phyloP scores from a whole-genome alignment of 2,888 invertebrate species.

The Molanna angustata region DNA sequence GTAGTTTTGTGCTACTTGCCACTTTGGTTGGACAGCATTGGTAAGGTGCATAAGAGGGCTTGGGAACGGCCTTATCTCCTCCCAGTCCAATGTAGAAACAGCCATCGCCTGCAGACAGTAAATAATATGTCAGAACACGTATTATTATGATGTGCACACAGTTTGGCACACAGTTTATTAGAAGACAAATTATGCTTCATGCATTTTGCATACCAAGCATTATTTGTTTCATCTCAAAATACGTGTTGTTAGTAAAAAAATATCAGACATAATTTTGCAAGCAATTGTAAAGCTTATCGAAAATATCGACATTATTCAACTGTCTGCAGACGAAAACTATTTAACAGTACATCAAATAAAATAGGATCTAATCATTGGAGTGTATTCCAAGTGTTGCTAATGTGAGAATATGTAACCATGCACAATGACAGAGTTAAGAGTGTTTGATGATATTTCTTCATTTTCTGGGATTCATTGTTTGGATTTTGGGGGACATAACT shows the following conservation, averaged over 20 bases:
- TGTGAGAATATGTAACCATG: constrained; percentile 26
- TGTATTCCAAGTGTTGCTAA: neutral
- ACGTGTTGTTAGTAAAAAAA: constrained; percentile 53
- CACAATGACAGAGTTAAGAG: constrained; percentile 22
- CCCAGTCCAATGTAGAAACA: constrained; percentile 96
- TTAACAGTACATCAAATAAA: constrained; percentile 14
- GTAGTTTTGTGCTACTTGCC: constrained; percentile 74
- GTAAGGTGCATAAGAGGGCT: constrained; percentile 82
- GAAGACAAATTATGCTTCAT: constrained; percentile 33
- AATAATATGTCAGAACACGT: constrained; percentile 53
- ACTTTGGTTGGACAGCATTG: constrained; percentile 89
- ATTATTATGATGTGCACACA: constrained; percentile 22
- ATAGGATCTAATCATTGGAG: neutral
- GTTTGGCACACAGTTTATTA: constrained; percentile 19
- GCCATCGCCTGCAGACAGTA: constrained; percentile 94
- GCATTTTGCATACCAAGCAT: constrained; percentile 38
- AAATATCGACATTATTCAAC: constrained; percentile 38
- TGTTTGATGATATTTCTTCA: constrained; percentile 8
- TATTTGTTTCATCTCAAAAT: constrained; percentile 29
- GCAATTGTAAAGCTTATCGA: constrained; percentile 38
- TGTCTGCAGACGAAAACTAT: constrained; percentile 67
- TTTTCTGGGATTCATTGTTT: constrained; percentile 28
- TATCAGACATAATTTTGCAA: constrained; percentile 45
- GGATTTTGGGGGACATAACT: constrained; percentile 36
- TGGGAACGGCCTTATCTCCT: constrained; percentile 74